Evolutionary conservation across 2,888 invertebrate species (phyloP).

Genomic region (Allacma fusca): DNA sequence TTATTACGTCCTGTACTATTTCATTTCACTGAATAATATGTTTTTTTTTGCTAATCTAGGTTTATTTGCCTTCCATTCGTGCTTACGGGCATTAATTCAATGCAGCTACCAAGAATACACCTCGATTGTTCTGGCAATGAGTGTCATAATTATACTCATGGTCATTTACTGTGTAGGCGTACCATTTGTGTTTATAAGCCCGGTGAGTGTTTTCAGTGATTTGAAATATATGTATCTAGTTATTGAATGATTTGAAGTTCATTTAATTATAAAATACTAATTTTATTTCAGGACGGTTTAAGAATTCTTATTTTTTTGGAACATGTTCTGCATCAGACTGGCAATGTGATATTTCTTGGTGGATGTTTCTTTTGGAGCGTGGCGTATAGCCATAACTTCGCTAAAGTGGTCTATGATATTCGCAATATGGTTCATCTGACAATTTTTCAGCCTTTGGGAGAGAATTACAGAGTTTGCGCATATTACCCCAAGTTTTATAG

Average conservation of each 20-base stretch:
- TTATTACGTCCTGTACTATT: too few relatives aligned
- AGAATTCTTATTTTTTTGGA: conserved; percentile 48
- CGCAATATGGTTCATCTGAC: conserved; percentile 55
- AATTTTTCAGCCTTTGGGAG: conserved; percentile 44
- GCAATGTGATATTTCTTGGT: conserved; percentile 42
- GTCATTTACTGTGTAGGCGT: conserved; percentile 41
- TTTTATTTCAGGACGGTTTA: conserved; percentile 48
- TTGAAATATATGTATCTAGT: too few relatives aligned
- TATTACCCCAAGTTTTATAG: conserved; percentile 40
- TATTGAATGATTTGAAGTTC: too few relatives aligned
- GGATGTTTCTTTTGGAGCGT: conserved; percentile 48
- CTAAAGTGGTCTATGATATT: conserved; percentile 53
- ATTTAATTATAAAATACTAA: conserved; percentile 18
- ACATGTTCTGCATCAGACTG: conserved; percentile 43
- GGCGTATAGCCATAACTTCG: conserved; percentile 50
- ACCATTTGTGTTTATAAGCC: conserved; percentile 39
- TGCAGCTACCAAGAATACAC: conserved; percentile 50
- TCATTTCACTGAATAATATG: too few relatives aligned
- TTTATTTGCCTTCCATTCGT: conserved; percentile 43
- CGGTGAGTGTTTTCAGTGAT: conserved; percentile 8
- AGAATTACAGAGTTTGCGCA: conserved; percentile 3
- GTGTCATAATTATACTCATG: conserved; percentile 33
- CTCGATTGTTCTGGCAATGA: conserved; percentile 42
- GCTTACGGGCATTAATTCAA: conserved; percentile 49
- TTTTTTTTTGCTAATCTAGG: conserved; percentile 39